These are phyloP conservation scores for Brachionus angularis DNA, from an alignment of 1,140 invertebrate genomes.

Conservation along the genomic window DNA sequence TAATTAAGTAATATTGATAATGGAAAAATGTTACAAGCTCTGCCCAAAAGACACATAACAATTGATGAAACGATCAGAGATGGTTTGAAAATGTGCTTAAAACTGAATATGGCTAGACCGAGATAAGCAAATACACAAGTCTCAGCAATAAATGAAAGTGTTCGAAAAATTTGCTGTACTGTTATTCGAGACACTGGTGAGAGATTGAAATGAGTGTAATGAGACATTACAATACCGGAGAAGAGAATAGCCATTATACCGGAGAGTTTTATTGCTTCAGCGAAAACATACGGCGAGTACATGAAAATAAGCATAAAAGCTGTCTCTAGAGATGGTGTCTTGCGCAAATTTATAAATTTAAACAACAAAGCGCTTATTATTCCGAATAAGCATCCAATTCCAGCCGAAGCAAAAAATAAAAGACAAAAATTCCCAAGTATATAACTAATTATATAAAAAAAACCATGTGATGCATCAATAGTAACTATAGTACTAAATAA, in stretches of 20 bases:
- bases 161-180: constrained; percentile 97
- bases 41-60: constrained; percentile 75
- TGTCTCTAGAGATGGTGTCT: constrained; percentile 96
- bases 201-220: constrained; percentile 97
- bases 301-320: constrained; percentile 97
- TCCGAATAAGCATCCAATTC: constrained; percentile 90
- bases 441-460: constrained; percentile 10
- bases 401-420: constrained; percentile 97
- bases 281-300: constrained; percentile 93
- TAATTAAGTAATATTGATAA: constrained; percentile 85
- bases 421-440: constrained; percentile 71
- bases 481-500: constrained; percentile 23
- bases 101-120: constrained; percentile 93
- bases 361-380: constrained; percentile 72
- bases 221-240: constrained; percentile 98
- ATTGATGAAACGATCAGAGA: constrained; percentile 86
- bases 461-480: neutral
- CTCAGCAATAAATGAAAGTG: constrained; percentile 86
- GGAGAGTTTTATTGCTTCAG: constrained; percentile 87
- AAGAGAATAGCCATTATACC: constrained; percentile 99
- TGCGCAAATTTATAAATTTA: constrained; percentile 91
- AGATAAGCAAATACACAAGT: constrained; percentile 99
- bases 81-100: constrained; percentile 69
- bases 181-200: constrained; percentile 97
- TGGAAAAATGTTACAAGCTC: constrained; percentile 94